These are phyloP conservation scores for Macroglossus sobrinus DNA, from an alignment of 2,113 vertebrate species.

Conservation along the genomic window DNA sequence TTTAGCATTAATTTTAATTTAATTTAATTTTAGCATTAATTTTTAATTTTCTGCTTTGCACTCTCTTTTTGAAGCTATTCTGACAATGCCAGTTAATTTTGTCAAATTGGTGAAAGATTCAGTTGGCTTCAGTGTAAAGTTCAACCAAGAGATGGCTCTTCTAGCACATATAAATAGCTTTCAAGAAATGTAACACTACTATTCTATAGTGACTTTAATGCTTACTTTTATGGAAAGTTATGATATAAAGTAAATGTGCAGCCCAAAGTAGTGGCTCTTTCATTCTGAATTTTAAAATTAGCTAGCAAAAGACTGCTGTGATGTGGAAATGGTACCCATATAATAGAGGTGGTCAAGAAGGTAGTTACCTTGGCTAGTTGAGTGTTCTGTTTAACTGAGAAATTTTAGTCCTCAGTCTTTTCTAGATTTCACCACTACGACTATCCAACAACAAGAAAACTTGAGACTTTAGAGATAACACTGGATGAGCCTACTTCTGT, in stretches of 20 bases:
- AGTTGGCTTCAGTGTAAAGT: conserved; percentile 28
- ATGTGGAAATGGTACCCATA: background rate
- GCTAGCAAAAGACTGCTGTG: background rate
- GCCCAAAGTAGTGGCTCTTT: background rate
- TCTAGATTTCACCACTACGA: background rate
- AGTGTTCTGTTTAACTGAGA: background rate
- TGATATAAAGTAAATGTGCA: background rate
- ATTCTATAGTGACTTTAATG: background rate
- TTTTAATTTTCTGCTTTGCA: background rate
- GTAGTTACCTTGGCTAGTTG: background rate
- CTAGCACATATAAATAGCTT: conserved; percentile 28
- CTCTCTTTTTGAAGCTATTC: background rate
- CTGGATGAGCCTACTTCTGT: background rate
- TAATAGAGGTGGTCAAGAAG: background rate
- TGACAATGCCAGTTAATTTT: background rate
- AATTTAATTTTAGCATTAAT: background rate
- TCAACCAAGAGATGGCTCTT: conserved; percentile 65
- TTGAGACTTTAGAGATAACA: background rate
- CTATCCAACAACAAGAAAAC: background rate
- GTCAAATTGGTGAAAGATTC: background rate
- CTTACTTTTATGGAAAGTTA: background rate
- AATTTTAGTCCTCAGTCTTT: background rate
- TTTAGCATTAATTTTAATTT: background rate
- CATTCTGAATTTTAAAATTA: background rate
- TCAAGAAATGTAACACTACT: background rate